These are phyloP conservation scores for Phalloptychus januarius DNA, from an alignment of 2,797 vertebrate species.

Conservation along the genomic window DNA sequence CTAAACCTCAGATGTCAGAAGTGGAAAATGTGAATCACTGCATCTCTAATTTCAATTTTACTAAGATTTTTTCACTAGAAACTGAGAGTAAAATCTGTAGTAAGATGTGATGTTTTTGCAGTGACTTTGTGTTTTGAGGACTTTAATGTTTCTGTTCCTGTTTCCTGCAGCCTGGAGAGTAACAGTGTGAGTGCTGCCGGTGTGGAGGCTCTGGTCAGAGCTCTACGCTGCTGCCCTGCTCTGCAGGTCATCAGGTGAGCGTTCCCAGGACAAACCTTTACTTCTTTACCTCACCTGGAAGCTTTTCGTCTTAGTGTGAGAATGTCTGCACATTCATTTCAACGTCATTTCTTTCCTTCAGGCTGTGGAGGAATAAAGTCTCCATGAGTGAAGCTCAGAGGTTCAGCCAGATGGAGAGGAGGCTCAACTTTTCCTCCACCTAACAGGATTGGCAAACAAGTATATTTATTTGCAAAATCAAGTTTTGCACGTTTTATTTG, in stretches of 20 bases:
- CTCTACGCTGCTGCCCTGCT: conserved; percentile 73
- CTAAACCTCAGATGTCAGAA: too few relatives aligned
- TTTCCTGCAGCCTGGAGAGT: conserved; percentile 83
- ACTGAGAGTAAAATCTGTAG: too few relatives aligned
- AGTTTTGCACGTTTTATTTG: neutral
- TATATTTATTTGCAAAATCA: neutral
- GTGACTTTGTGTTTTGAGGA: too few relatives aligned
- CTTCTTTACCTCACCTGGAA: neutral
- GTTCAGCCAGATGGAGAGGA: conserved; percentile 78
- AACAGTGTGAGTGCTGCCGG: conserved; percentile 83
- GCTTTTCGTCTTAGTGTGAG: neutral
- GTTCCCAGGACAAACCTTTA: neutral
- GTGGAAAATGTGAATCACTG: too few relatives aligned
- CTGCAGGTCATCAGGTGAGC: conserved; percentile 85
- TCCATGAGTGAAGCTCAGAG: conserved; percentile 29
- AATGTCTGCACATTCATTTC: neutral
- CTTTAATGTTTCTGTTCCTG: conserved; percentile 29
- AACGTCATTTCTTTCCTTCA: conserved; percentile 42
- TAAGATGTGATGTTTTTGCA: too few relatives aligned
- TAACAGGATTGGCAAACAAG: conserved; percentile 4
- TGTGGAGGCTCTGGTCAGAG: conserved; percentile 74
- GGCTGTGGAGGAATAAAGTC: conserved; percentile 88
- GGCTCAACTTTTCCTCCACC: conserved; percentile 85
- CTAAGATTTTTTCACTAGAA: too few relatives aligned
- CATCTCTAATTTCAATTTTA: too few relatives aligned